These are phyloP conservation scores for Falco biarmicus DNA, from an alignment of 2,797 vertebrate species.

Conservation along the genomic window DNA sequence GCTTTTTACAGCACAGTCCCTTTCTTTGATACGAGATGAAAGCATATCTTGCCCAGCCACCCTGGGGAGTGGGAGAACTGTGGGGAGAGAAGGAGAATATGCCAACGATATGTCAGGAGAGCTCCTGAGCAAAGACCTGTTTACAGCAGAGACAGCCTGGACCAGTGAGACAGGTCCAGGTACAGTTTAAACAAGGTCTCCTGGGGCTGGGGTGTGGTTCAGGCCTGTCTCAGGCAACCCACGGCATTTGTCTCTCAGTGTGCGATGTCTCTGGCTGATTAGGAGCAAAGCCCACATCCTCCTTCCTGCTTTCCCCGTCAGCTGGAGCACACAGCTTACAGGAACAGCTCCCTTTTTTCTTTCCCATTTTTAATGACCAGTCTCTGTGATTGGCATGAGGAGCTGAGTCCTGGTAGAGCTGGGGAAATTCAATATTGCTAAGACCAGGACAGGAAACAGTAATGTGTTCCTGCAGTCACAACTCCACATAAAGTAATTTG, in stretches of 20 bases:
- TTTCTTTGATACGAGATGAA: neutral
- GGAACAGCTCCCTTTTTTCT: conserved; percentile 29
- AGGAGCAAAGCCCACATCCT: conserved; percentile 52
- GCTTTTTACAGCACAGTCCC: neutral
- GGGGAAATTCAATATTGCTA: conserved; percentile 66
- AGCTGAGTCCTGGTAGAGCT: conserved; percentile 5
- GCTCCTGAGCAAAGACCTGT: neutral
- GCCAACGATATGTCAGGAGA: neutral
- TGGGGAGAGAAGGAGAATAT: neutral
- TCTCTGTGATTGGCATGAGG: conserved; percentile 39
- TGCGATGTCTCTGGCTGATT: conserved; percentile 13
- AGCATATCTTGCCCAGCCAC: neutral
- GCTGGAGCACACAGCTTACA: neutral
- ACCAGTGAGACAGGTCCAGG: neutral
- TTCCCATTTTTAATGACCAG: conserved; percentile 37
- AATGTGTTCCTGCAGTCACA: conserved; percentile 46
- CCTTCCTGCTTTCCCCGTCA: conserved; percentile 31
- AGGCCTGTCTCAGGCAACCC: neutral
- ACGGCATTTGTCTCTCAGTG: neutral
- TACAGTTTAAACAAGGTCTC: neutral
- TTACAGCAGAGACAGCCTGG: neutral
- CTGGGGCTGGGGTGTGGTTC: neutral
- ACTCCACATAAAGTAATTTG: conserved; percentile 57
- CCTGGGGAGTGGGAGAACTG: neutral
- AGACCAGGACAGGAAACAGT: conserved; percentile 69